phyloP scores from a whole-genome alignment of 1,140 invertebrate species.

The Cydia amplana region DNA sequence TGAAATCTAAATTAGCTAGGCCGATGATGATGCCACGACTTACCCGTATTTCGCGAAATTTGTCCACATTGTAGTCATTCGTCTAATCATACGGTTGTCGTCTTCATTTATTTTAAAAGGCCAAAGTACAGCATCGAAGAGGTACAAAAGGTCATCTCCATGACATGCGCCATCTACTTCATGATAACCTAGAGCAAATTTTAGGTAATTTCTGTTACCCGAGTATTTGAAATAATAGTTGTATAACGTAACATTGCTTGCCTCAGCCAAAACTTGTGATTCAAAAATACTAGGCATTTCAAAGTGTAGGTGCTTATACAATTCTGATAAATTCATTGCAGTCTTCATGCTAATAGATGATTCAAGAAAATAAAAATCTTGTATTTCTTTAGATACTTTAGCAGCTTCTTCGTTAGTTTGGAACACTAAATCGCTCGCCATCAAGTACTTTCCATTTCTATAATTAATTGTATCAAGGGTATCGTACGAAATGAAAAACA shows the following conservation, averaged over 20 bases:
- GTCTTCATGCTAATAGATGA: neutral
- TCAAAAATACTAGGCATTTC: constrained; percentile 27
- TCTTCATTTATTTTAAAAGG: neutral
- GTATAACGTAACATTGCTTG: neutral
- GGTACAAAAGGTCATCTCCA: constrained; percentile 41
- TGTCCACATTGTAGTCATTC: constrained; percentile 35
- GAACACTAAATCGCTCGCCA: constrained; percentile 15
- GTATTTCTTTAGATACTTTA: constrained; percentile 12
- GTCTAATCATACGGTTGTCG: constrained; percentile 17
- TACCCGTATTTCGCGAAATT: constrained; percentile 37
- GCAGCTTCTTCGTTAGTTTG: neutral
- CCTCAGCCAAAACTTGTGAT: neutral
- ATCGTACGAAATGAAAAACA: constrained; percentile 21
- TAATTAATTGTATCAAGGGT: neutral
- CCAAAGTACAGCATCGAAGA: constrained; percentile 36
- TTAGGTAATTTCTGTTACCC: constrained; percentile 10
- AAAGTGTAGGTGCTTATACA: constrained; percentile 23
- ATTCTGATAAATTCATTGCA: constrained; percentile 6
- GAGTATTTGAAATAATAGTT: constrained; percentile 29
- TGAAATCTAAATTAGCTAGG: too few relatives aligned
- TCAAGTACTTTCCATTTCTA: constrained; percentile 13
- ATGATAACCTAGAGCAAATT: constrained; percentile 8
- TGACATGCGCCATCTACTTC: constrained; percentile 30
- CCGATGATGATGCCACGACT: neutral
- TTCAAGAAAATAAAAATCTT: neutral